Base-by-base conservation (phyloP, 1,140 invertebrate genomes). In the Tetramorium parvispinum region DNA sequence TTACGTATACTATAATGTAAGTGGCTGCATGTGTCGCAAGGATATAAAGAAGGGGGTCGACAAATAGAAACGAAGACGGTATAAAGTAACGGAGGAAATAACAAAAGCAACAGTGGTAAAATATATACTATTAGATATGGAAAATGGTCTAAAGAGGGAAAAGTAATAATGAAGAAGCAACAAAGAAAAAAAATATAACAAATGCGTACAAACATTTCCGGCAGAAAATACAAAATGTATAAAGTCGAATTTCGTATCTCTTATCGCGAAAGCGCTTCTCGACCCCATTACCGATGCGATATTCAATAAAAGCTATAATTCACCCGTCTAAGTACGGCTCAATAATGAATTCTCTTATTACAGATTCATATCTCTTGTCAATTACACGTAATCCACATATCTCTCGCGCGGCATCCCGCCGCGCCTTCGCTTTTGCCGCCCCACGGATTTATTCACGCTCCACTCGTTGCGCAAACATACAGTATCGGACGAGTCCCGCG, bases 291-390 rank as follows among this genome's bases (percentile, higher is more conserved):
- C 21, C 37, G 46, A 37, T 5, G 53, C 46, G 57, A 59, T 18
- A 59, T 27, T 55, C 53, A 83, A 83, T 75, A 75, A 53, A 37
- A 57, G 53, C 24, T 53, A 79, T 49, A 73, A 83, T 75, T 73
- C 24, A 82, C n/a, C 21, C 18, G 6, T 37, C 46, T 82, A 75
- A 59, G 40, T 68, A 55, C 13, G 53, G n/a, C 24, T 46, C 68
- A 49, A 73, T 73, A 83, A 83, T 59, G 55, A 83, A 75, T 68
- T 68, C n/a, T 59, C 55, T 83, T 68, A 61, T 83, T 75, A 75
- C 40, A 59, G 79, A 83, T 83, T 83, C 79, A 83, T 83, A 83
- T 75, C 68, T 83, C 68, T 71, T 85, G 83, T 78, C 71, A 76
- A 77, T 85, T 85, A 85, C 75, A 53, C 59, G 46, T 85, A 77